phyloP scores from a whole-genome alignment of 2,797 vertebrate genomes.

The Antennarius maculatus region DNA sequence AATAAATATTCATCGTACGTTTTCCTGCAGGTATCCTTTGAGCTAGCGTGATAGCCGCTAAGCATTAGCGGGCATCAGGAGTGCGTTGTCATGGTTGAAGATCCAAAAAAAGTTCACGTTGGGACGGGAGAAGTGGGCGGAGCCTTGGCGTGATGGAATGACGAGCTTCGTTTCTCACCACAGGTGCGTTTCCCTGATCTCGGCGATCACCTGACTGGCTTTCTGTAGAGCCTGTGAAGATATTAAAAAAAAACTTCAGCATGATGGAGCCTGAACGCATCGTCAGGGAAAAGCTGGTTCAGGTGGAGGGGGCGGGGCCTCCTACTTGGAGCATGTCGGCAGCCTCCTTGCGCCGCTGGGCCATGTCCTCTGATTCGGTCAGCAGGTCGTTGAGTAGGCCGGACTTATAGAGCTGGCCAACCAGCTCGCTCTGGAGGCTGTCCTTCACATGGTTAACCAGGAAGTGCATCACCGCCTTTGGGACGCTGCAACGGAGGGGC shows the following conservation, averaged over 20 bases:
- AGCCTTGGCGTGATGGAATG: slow-evolving; percentile 14
- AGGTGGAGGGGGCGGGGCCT: neutral
- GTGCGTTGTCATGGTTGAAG: slow-evolving; percentile 77
- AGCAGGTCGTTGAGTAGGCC: slow-evolving; percentile 93
- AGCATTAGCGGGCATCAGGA: slow-evolving; percentile 63
- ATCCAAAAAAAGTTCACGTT: slow-evolving; percentile 48
- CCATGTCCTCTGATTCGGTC: slow-evolving; percentile 98
- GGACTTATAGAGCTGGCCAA: slow-evolving; percentile 96
- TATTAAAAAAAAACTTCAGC: slow-evolving; percentile 3
- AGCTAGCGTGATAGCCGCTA: slow-evolving; percentile 56
- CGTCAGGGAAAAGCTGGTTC: neutral
- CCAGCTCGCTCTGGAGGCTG: slow-evolving; percentile 97
- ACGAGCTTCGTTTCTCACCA: slow-evolving; percentile 83
- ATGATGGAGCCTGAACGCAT: neutral
- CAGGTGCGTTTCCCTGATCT: slow-evolving; percentile 97
- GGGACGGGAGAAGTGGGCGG: slow-evolving; percentile 40
- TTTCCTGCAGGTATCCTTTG: slow-evolving; percentile 21
- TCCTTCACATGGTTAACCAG: slow-evolving; percentile 99
- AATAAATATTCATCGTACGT: slow-evolving; percentile 35
- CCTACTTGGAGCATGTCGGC: slow-evolving; percentile 96
- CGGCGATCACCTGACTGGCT: slow-evolving; percentile 96
- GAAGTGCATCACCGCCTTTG: slow-evolving; percentile 99
- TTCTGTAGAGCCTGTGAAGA: slow-evolving; percentile 88
- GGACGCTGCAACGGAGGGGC: slow-evolving; percentile 83
- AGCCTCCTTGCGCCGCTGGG: slow-evolving; percentile 95